Base-by-base conservation (phyloP, 2,797 vertebrate genomes). In the Perodicticus potto region DNA sequence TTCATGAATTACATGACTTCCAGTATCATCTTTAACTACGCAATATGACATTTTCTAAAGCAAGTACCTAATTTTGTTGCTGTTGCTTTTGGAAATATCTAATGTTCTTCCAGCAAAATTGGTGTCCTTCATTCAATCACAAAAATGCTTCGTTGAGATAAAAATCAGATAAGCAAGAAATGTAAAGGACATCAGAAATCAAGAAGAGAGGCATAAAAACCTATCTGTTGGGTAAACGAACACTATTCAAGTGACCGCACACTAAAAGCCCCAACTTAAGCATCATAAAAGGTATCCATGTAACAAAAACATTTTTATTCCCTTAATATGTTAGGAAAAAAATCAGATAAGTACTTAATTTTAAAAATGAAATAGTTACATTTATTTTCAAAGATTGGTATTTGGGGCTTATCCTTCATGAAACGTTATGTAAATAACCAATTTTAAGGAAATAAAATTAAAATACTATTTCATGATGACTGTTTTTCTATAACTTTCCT, bases 351-450 rank as follows among this genome's bases (percentile, higher is more conserved):
- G 19, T 3, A 89, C 57, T 78, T 82, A 63, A 61, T 29, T 82
- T 81, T 82, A 73, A 77, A 82, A 65, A 83, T 69, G 7, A 91
- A 93, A 85, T 40, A 49, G 29, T 32, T 70, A 78, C 19, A 70
- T 25, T 93, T 22, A 88, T 82, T 96, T 96, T 85, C 43, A 85
- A 76, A 82, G n/a, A 86, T 0, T 69, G 70, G 2, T 55, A 85
- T 82, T 77, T 67, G 29, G 49, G 4, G 22, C 16, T 61, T 85
- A 80, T 85, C 32, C 45, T 53, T 86, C n/a, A 91, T 63, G 43
- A 96, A 67, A 55, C 32, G 89, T n/a, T 17, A 73, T 0, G 1
- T 20, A 83, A 86, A 7, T 13, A 78, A 70, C 3, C 11, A 65
- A 45, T 86, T 65, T 82, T 86, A 89, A 76, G 19, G 29, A 80